These are phyloP conservation scores for Colius striatus DNA, from an alignment of 2,113 vertebrate genomes.

Conservation along the genomic window DNA sequence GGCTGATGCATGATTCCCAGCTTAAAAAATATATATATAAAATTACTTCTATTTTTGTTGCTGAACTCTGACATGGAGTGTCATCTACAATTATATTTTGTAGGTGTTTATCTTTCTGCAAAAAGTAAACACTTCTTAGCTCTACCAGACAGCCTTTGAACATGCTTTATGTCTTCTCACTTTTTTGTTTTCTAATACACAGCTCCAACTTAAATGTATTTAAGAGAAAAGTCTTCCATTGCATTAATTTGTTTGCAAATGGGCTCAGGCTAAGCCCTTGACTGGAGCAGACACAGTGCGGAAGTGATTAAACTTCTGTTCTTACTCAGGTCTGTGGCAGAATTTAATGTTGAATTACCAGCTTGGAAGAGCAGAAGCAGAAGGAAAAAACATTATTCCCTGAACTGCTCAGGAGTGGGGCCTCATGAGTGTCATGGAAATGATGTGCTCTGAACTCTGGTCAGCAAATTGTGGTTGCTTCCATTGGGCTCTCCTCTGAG, in stretches of 20 bases:
- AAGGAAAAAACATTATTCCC: not conserved
- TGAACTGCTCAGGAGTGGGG: not conserved
- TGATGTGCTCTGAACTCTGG: not conserved
- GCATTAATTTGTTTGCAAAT: not conserved
- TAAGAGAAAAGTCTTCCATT: not conserved
- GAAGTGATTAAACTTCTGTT: conserved; percentile 39
- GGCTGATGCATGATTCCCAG: not conserved
- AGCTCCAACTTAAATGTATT: not conserved
- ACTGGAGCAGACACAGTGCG: not conserved
- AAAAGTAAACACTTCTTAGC: not conserved
- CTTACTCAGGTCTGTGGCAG: not conserved
- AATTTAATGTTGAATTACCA: not conserved
- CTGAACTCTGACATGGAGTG: conserved; percentile 43
- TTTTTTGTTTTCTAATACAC: not conserved
- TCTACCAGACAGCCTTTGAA: not conserved
- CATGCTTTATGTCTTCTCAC: not conserved
- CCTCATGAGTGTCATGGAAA: not conserved
- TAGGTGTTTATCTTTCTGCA: not conserved
- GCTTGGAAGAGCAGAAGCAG: not conserved
- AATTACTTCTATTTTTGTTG: not conserved
- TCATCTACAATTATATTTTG: conserved; percentile 36
- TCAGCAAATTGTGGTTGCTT: not conserved
- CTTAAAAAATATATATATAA: not conserved
- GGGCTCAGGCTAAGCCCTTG: not conserved
- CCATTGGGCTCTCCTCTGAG: not conserved